Conservation (phyloP, 1,140 invertebrate genomes). For the Drosophila sp. region DNA sequence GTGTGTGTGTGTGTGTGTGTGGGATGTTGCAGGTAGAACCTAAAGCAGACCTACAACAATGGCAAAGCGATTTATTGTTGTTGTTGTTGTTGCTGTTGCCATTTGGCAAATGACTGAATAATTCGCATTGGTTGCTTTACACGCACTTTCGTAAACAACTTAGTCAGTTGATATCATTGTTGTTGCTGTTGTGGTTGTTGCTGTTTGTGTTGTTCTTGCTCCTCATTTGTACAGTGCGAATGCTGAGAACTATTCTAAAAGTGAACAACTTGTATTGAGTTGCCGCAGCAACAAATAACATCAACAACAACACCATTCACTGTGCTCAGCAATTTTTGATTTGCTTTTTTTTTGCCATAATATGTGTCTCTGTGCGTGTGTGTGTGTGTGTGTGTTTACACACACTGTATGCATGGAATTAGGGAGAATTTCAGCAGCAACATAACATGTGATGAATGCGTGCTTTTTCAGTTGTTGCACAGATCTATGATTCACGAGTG, state of each 20-base stretch:
- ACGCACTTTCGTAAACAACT: conserved; percentile 84
- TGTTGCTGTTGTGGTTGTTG: conserved; percentile 26
- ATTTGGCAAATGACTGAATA: conserved; percentile 68
- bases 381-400: conserved; percentile 13
- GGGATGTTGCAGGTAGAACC: conserved; percentile 73
- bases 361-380: conserved; percentile 4
- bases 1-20: conserved; percentile 45
- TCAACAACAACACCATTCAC: conserved; percentile 18
- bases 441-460: conserved; percentile 72
- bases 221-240: conserved; percentile 65
- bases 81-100: conserved; percentile 36
- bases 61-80: conserved; percentile 1
- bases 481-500: neutral
- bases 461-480: conserved; percentile 21
- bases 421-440: conserved; percentile 30
- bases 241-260: conserved; percentile 57
- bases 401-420: conserved; percentile 37
- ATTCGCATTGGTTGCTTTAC: conserved; percentile 70
- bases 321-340: neutral
- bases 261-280: conserved; percentile 41
- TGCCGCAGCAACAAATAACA: conserved; percentile 19
- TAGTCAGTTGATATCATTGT: conserved; percentile 54
- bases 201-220: conserved; percentile 29
- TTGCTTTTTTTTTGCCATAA: neutral
- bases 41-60: conserved; percentile 41